These are phyloP conservation scores for Raphicerus campestris DNA, from an alignment of 2,113 vertebrate species.

Conservation along the genomic window DNA sequence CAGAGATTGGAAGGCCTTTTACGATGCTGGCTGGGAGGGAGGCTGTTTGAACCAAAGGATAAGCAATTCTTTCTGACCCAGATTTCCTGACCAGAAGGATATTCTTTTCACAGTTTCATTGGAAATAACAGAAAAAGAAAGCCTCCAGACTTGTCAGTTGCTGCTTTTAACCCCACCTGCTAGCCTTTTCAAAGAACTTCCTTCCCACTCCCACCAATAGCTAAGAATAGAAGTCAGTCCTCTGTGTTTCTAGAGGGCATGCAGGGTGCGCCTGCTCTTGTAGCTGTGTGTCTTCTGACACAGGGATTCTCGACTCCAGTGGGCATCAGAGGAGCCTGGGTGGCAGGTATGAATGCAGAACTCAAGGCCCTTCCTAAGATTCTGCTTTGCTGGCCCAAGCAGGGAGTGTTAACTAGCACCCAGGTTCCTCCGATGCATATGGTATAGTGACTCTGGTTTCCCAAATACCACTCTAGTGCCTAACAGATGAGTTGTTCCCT, in stretches of 20 bases:
- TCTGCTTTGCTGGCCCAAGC: not conserved
- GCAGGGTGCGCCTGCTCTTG: not conserved
- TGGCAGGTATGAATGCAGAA: not conserved
- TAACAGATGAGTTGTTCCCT: not conserved
- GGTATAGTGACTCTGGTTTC: not conserved
- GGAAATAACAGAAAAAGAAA: constrained; percentile 30
- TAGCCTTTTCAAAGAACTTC: constrained; percentile 24
- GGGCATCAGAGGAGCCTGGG: not conserved
- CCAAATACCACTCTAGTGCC: too few species aligned
- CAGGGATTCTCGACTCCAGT: not conserved
- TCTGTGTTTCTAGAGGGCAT: not conserved
- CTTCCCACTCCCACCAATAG: not conserved
- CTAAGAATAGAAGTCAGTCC: constrained; percentile 4
- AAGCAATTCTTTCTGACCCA: not conserved
- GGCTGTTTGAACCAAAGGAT: not conserved
- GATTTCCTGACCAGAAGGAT: not conserved
- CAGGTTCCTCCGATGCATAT: not conserved
- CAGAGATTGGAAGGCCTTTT: not conserved
- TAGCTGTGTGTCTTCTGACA: not conserved
- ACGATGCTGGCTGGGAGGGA: not conserved
- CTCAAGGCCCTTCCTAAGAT: not conserved
- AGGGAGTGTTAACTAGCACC: not conserved
- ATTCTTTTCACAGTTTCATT: constrained; percentile 28
- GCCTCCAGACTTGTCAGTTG: not conserved
- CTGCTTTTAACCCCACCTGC: constrained; percentile 12